Evolutionary conservation across 2,113 vertebrate species (phyloP).

Genomic region (Strix uralensis): DNA sequence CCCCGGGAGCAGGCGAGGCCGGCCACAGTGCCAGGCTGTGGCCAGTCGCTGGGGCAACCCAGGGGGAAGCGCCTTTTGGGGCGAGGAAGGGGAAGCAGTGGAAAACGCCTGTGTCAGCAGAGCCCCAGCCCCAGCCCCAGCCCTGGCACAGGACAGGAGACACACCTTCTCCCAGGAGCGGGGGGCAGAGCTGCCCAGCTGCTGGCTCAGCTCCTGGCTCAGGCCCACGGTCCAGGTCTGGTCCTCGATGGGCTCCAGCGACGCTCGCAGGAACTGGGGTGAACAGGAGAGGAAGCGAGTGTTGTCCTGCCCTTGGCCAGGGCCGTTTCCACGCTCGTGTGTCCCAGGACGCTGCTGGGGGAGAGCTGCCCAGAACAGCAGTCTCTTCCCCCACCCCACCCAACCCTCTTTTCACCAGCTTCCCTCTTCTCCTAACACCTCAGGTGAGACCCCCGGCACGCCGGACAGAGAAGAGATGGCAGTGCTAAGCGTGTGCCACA

Average conservation of each 20-base stretch:
- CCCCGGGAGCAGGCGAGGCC: background rate
- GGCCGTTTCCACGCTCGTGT: background rate
- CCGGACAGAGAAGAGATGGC: background rate
- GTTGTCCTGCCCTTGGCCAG: background rate
- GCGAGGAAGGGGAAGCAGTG: background rate
- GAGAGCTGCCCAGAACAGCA: background rate
- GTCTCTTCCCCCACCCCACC: background rate
- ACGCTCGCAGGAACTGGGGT: background rate
- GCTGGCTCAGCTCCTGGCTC: background rate
- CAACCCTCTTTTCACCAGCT: background rate
- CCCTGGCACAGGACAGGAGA: background rate
- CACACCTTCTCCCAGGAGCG: background rate
- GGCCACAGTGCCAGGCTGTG: background rate
- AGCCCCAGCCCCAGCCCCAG: background rate
- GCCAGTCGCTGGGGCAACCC: background rate
- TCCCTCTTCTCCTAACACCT: background rate
- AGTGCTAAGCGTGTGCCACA: background rate
- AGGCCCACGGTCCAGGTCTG: background rate
- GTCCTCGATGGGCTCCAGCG: background rate
- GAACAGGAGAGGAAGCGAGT: background rate
- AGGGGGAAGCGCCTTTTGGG: background rate
- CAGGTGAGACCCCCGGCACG: background rate
- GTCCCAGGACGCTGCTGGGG: background rate
- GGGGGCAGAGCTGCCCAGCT: background rate
- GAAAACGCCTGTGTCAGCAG: background rate